These are phyloP conservation scores for Plodia interpunctella DNA, from an alignment of 1,140 invertebrate genomes.

Conservation along the genomic window DNA sequence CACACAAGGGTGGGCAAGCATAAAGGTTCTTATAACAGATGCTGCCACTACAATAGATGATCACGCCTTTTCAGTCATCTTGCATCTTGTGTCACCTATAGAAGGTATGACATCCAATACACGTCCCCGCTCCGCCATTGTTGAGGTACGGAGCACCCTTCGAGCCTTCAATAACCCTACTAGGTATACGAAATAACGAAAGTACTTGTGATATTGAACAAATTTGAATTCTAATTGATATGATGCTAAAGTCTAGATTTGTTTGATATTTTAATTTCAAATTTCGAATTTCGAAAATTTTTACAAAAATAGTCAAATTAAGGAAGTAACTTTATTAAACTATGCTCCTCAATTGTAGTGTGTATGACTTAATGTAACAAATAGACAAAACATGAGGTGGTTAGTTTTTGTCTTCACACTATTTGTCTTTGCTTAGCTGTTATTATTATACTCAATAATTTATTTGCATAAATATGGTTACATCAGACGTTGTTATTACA, in stretches of 20 bases:
- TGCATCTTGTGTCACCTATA: conserved; percentile 23
- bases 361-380: too few relatives aligned
- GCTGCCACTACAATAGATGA: conserved; percentile 5
- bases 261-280: too few relatives aligned
- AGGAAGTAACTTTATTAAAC: too few relatives aligned
- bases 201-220: not conserved
- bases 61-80: conserved; percentile 22
- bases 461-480: too few relatives aligned
- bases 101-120: conserved; percentile 37
- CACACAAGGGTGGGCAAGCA: not conserved
- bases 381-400: too few relatives aligned
- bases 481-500: too few relatives aligned
- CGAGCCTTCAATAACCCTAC: not conserved
- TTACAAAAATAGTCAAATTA: too few relatives aligned
- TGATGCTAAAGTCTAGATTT: not conserved
- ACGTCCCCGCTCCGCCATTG: conserved; percentile 27
- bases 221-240: conserved; percentile 6
- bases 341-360: too few relatives aligned
- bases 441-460: too few relatives aligned
- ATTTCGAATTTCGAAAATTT: too few relatives aligned
- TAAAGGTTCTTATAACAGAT: conserved; percentile 4
- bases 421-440: too few relatives aligned
- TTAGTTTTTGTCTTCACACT: too few relatives aligned
- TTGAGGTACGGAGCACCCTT: conserved; percentile 25
- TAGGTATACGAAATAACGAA: not conserved